Base-by-base conservation (phyloP, 2,797 vertebrate genomes). In the Margarornis squamiger region DNA sequence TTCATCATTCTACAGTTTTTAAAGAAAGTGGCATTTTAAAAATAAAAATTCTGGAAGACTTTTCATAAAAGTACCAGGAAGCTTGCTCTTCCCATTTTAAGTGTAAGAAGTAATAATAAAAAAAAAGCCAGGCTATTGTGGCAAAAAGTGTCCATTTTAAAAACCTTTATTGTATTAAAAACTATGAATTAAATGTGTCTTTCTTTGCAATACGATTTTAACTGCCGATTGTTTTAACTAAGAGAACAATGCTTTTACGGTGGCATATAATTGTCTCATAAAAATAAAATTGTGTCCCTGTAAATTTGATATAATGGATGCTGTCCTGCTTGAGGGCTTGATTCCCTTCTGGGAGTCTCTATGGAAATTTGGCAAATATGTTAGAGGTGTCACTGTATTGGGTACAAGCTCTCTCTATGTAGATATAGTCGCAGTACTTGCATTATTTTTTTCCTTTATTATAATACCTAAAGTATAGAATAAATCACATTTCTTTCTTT, bases 1-100 rank as follows among this genome's bases (percentile, higher is more conserved):
- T 97, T 93, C 92, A 92, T 88, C 87, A 58, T 93, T 92, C 89
- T 89, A 29, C 74, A 68, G 45, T 75, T 95, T 88, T 92, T 68
- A 20, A 90, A 92, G 51, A 88, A 84, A 94, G 39, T 89, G 81
- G n/a, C 38, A 45, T 62, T 88, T 90, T 79, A 88, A 91, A 96
- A 92, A 85, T 67, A 73, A 90, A 91, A 66, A 29, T 77, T 26
- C 43, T 74, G 49, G 30, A 79, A 76, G 32, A 61, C 32, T 65
- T 86, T 67, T 36, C 43, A 30, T 68, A 49, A 61, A 76, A 71
- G 27, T 46, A 75, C 27, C 13, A 55, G 30, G 29, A 87, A 52
- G 10, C 30, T 81, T 90, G 61, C 38, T 67, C 17, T 86, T 91
- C 52, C 77, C 13, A 62, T 90, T 68, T 54, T 4, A 83, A 75